These are phyloP conservation scores for Nomia melanderi DNA, from an alignment of 1,140 invertebrate species.

Conservation along the genomic window DNA sequence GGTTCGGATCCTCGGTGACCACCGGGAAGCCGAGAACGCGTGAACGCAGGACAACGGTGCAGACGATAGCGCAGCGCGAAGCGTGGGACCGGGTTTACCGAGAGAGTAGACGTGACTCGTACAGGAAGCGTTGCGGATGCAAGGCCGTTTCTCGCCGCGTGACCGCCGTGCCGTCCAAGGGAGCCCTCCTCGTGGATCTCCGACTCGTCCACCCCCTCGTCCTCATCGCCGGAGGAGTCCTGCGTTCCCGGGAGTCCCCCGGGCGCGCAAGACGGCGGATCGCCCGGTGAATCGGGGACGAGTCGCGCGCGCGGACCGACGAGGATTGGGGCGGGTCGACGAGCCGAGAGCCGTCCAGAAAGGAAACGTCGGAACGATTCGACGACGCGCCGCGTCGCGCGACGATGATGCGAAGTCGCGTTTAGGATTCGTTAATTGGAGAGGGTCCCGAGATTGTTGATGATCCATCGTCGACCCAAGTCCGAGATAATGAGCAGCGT, in stretches of 20 bases:
- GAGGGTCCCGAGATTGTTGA: conserved; percentile 35
- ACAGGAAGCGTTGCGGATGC: conserved; percentile 78
- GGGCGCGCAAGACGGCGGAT: neutral
- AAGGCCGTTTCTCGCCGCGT: conserved; percentile 77
- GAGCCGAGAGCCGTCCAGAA: too few species aligned
- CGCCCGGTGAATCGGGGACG: neutral
- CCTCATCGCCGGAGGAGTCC: conserved; percentile 78
- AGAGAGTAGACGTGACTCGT: conserved; percentile 77
- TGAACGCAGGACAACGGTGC: neutral
- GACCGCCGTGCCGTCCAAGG: conserved; percentile 71
- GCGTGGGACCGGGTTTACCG: conserved; percentile 74
- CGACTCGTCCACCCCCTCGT: conserved; percentile 75
- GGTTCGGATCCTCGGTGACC: neutral
- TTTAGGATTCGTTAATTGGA: conserved; percentile 46
- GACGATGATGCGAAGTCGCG: conserved; percentile 49
- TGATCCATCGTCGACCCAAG: conserved; percentile 65
- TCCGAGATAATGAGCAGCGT: conserved; percentile 74
- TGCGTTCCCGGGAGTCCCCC: conserved; percentile 38
- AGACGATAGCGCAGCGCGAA: neutral
- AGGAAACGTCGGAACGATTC: too few species aligned
- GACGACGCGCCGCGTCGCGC: conserved; percentile 33
- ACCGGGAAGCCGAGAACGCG: too few species aligned
- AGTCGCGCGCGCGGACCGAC: neutral
- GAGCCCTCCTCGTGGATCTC: conserved; percentile 76
- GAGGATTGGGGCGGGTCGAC: conserved; percentile 31